Evolutionary conservation across 2,888 invertebrate genomes (phyloP).

Genomic region (Acanthosepion esculentum): DNA sequence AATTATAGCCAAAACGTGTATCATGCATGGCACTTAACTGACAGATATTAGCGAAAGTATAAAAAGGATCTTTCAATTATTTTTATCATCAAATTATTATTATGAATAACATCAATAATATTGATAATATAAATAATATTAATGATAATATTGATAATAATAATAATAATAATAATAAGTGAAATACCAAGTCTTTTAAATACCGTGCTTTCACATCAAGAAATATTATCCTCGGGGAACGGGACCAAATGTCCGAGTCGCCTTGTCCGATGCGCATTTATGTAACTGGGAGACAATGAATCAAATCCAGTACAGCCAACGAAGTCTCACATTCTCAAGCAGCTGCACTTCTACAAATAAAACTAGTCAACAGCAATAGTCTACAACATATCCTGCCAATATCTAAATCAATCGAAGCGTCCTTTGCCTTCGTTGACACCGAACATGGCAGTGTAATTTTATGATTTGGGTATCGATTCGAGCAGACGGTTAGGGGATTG

Average conservation of each 20-base stretch:
- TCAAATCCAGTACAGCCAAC: background rate
- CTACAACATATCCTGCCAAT: background rate
- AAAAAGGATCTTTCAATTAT: no score
- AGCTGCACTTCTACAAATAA: background rate
- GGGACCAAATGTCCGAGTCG: background rate
- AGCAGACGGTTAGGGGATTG: background rate
- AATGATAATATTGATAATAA: no score
- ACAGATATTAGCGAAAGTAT: no score
- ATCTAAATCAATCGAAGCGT: background rate
- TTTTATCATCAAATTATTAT: no score
- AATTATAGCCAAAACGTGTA: no score
- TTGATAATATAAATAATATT: no score
- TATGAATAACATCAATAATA: no score
- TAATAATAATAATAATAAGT: no score
- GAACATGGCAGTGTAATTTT: background rate
- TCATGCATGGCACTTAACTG: no score
- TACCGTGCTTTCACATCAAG: background rate
- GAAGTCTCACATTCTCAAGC: background rate
- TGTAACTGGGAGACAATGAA: background rate
- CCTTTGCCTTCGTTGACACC: background rate
- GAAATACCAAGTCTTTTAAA: no score
- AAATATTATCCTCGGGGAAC: background rate
- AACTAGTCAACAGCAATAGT: background rate
- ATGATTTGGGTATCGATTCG: background rate
- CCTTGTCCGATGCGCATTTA: background rate